Base-by-base conservation (phyloP, 1,140 invertebrate genomes). In the Magallana angulata region DNA sequence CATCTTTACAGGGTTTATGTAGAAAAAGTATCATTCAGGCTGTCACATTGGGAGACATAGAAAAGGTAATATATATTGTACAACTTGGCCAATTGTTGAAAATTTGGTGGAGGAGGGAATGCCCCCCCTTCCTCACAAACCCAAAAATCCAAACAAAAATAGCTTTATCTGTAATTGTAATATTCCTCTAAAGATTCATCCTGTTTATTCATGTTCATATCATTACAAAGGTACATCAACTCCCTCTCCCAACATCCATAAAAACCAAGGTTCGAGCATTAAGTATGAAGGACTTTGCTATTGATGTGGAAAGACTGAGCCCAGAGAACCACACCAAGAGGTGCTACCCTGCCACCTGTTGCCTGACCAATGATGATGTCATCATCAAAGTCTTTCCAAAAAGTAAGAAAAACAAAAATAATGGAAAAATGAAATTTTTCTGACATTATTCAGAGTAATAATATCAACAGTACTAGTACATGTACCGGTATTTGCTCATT, bases 251-350 rank as follows among this genome's bases (percentile, higher is more conserved):
- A 57, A 68, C 8, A 0, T 59, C 82, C 14, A 71, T 92, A 8
- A 62, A 71, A 18, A 48, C 18, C 9, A 87, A 60, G 11, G 59
- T 92, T 9, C 59, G 84, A 12, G 84, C 18, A 36, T 56, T 92
- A 14, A 85, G 71, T 24, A 59, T 92, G 24, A 64, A 84, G 59
- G 92, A 92, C 80, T 92, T 92, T 80, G 16, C 90, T 12, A 92
- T 92, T 14, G 89, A 92, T 85, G 90, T 89, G 14, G 89, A 89
- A 8, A 87, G 86, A 36, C 56, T 92, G 14, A 60, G 84, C 5
- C 57, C 84, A 7, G 48, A 62, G 9, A 68, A 89, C 56, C 85
- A 92, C 59, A 18, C 56, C 14, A 86, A 68, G 56, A 59, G 89
- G n/a, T 80, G 48, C 1, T 92, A 92, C 80, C 87, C 85, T 14